Evolutionary conservation across 2,888 invertebrate species (phyloP).

Genomic region (Lissonota sp.): DNA sequence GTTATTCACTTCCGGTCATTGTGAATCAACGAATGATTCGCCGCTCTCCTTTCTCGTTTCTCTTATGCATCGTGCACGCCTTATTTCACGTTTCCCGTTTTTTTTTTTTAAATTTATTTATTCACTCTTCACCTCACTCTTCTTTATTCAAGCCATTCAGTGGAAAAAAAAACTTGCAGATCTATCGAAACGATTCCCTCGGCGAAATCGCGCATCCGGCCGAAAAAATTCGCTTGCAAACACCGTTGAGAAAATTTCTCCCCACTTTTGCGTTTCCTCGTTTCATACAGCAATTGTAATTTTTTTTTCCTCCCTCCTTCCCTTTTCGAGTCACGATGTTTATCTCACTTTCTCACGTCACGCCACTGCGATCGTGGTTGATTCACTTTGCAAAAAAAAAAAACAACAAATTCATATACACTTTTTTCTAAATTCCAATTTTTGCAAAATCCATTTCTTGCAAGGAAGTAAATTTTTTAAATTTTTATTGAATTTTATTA

Average conservation of each 20-base stretch:
- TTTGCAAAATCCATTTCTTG: no score
- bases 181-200: conserved; percentile 47
- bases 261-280: conserved; percentile 18
- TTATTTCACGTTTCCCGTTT: conserved; percentile 19
- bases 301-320: neutral
- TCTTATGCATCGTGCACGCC: conserved; percentile 8
- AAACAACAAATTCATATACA: no score
- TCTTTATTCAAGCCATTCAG: conserved; percentile 33
- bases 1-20: conserved; percentile 63
- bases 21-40: conserved; percentile 53
- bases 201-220: conserved; percentile 25
- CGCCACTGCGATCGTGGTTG: conserved; percentile 10
- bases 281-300: conserved; percentile 25
- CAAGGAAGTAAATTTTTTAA: no score
- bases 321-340: conserved; percentile 30
- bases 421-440: no score
- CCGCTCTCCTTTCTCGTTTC: conserved; percentile 7
- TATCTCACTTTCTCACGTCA: conserved; percentile 52
- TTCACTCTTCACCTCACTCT: conserved; percentile 15
- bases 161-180: conserved; percentile 41
- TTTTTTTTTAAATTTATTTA: conserved; percentile 15
- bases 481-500: no score
- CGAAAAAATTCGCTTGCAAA: neutral
- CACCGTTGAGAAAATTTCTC: conserved; percentile 4
- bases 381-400: conserved; percentile 7